Evolutionary conservation across 1,140 invertebrate genomes (phyloP).

Genomic region (Anastatus disparis): DNA sequence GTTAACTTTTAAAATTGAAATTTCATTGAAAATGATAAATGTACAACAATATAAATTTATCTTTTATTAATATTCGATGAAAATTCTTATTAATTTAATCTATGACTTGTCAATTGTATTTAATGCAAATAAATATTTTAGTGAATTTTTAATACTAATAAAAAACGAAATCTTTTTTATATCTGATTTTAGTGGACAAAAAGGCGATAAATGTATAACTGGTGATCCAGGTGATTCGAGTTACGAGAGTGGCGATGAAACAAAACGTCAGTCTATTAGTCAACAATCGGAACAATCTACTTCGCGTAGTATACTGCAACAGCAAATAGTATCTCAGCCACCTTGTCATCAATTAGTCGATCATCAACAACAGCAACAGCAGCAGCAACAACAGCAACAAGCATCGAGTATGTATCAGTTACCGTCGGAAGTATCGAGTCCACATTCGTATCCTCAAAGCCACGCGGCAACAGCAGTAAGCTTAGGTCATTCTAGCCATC

Average conservation of each 20-base stretch:
- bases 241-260: slow-evolving; percentile 64
- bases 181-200: slow-evolving; percentile 56
- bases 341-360: slow-evolving; percentile 66
- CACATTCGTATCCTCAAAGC: slow-evolving; percentile 60
- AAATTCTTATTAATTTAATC: too few species aligned
- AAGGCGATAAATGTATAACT: slow-evolving; percentile 62
- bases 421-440: slow-evolving; percentile 64
- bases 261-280: slow-evolving; percentile 53
- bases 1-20: too few species aligned
- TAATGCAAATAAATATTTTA: too few species aligned
- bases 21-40: too few species aligned
- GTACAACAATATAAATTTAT: too few species aligned
- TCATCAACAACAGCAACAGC: slow-evolving; percentile 49
- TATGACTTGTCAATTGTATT: too few species aligned
- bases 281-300: slow-evolving; percentile 43
- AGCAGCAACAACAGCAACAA: slow-evolving; percentile 56
- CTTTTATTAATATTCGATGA: too few species aligned
- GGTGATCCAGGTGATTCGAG: slow-evolving; percentile 59
- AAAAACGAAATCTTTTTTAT: too few species aligned
- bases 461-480: slow-evolving; percentile 57
- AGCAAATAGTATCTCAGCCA: slow-evolving; percentile 54
- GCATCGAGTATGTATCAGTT: slow-evolving; percentile 67
- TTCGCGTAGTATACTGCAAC: slow-evolving; percentile 22
- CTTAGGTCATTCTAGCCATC: slow-evolving; percentile 51
- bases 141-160: too few species aligned